Conservation (phyloP, 1,140 invertebrate species). For the Drosophila neocordata region DNA sequence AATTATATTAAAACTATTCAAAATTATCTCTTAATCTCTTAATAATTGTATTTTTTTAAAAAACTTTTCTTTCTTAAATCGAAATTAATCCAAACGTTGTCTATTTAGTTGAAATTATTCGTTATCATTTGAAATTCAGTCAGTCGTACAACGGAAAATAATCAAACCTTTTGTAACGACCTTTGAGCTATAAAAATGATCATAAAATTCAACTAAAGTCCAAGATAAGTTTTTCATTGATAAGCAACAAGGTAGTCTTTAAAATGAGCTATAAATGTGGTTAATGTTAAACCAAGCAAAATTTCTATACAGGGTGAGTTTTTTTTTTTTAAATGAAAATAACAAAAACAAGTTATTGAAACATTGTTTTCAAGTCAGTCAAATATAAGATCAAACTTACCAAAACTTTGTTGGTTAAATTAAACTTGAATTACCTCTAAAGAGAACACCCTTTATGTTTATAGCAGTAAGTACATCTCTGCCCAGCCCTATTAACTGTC, state of each 20-base stretch:
- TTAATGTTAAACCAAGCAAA: background rate
- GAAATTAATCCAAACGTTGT: too few relatives aligned
- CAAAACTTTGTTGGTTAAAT: too few relatives aligned
- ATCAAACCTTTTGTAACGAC: background rate
- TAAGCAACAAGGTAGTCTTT: background rate
- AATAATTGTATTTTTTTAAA: too few relatives aligned
- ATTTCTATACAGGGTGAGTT: background rate
- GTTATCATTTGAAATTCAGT: background rate
- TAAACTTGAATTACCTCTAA: background rate
- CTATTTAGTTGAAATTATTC: background rate
- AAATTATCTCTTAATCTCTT: too few relatives aligned
- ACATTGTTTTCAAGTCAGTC: too few relatives aligned
- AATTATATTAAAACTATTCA: too few relatives aligned
- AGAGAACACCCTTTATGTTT: background rate
- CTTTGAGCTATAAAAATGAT: background rate
- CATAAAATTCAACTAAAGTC: background rate
- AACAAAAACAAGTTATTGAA: too few relatives aligned
- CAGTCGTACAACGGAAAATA: background rate
- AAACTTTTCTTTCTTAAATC: too few relatives aligned
- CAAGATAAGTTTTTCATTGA: background rate
- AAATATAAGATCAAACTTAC: too few relatives aligned
- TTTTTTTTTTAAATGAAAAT: too few relatives aligned
- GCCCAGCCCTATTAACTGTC: background rate
- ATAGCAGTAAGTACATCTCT: background rate
- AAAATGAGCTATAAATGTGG: background rate